These are phyloP conservation scores for Thunnus albacares DNA, from an alignment of 2,797 vertebrate genomes.

Conservation along the genomic window DNA sequence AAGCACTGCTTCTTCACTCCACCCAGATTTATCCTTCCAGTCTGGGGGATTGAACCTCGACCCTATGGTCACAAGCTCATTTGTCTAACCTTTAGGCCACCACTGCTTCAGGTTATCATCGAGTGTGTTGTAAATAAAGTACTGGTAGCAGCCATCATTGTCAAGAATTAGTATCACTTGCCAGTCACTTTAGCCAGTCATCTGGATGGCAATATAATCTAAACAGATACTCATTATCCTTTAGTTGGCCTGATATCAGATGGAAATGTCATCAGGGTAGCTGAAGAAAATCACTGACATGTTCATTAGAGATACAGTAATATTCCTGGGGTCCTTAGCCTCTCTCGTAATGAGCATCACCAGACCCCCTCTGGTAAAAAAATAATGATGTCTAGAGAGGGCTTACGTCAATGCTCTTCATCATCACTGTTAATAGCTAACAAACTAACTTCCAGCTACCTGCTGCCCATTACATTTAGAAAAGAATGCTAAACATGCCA, in stretches of 20 bases:
- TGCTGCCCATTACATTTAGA: background rate
- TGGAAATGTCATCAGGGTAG: conserved; percentile 25
- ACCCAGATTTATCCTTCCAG: too few relatives aligned
- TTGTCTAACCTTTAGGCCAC: too few relatives aligned
- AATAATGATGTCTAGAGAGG: conserved; percentile 37
- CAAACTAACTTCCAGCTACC: conserved; percentile 8
- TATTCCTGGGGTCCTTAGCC: conserved; percentile 15
- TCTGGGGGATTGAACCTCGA: too few relatives aligned
- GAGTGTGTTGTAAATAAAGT: background rate
- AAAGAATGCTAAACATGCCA: background rate
- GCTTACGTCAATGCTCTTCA: conserved; percentile 3
- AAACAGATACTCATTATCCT: conserved; percentile 26
- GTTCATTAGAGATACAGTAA: conserved; percentile 43
- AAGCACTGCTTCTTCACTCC: too few relatives aligned
- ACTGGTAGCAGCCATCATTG: background rate
- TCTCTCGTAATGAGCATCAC: conserved; percentile 41
- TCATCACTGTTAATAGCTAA: background rate
- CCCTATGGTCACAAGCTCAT: too few relatives aligned
- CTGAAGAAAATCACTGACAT: conserved; percentile 18
- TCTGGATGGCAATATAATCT: background rate
- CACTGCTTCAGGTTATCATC: too few relatives aligned
- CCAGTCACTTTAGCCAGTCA: background rate
- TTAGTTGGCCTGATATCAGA: conserved; percentile 30
- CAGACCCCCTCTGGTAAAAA: conserved; percentile 18
- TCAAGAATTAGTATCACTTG: background rate